Percentiles rank a stretch among this genome's conserved stretches.
Conservation (phyloP, 2,113 vertebrate genomes). For the Gila orcuttii region DNA sequence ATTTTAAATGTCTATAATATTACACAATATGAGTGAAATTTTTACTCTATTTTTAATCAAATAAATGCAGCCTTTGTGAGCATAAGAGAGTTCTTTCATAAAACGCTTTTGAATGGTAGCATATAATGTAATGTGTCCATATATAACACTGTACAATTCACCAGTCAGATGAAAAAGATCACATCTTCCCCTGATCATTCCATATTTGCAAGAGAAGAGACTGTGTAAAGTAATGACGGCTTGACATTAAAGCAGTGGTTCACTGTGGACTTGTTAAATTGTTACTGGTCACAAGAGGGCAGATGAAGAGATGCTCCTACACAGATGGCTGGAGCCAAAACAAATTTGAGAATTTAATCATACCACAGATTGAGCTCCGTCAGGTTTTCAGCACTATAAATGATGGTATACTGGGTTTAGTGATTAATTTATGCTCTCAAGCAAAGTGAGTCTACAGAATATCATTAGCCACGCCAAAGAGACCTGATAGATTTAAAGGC, state of each 20-base stretch:
- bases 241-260: constrained; percentile 30
- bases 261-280: constrained; percentile 45
- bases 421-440: constrained; percentile 51
- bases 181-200: constrained; percentile 11
- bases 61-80: too few species aligned
- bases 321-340: constrained; percentile 39
- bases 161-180: constrained; percentile 27
- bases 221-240: constrained; percentile 19
- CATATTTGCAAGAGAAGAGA: not conserved
- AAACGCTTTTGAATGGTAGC: not conserved
- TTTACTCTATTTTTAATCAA: not conserved
- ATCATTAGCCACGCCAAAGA: constrained; percentile 49
- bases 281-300: constrained; percentile 29
- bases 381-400: constrained; percentile 49
- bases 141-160: not conserved
- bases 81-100: not conserved
- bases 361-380: constrained; percentile 37
- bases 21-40: too few species aligned
- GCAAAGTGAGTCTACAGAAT: constrained; percentile 45
- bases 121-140: not conserved
- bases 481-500: constrained; percentile 44
- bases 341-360: constrained; percentile 52
- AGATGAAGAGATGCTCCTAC: constrained; percentile 4
- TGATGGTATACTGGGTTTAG: constrained; percentile 26
- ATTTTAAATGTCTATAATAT: too few species aligned